Evolutionary conservation across 2,797 vertebrate species (phyloP).

Genomic region (Euphonia xanthogaster): DNA sequence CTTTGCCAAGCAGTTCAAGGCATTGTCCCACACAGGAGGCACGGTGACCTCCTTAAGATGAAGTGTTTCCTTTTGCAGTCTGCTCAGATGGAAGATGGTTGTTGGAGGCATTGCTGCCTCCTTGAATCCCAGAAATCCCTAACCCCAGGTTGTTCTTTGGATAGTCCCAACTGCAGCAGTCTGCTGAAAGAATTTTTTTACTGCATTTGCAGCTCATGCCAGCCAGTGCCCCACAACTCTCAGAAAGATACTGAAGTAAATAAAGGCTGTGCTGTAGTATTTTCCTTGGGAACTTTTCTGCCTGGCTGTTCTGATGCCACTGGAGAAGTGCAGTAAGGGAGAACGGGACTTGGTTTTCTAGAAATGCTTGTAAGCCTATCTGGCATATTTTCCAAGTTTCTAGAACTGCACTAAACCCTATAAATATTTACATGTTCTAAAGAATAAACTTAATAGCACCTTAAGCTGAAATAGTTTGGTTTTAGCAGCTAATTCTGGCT

Average conservation of each 20-base stretch:
- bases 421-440: background rate
- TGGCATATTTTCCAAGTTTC: background rate
- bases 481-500: background rate
- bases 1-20: background rate
- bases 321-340: background rate
- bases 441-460: background rate
- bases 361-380: background rate
- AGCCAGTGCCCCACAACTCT: background rate
- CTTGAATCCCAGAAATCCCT: background rate
- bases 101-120: background rate
- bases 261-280: background rate
- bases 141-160: background rate
- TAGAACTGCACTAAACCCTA: background rate
- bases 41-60: background rate
- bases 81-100: background rate
- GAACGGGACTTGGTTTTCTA: background rate
- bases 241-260: background rate
- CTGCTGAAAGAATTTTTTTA: background rate
- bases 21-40: background rate
- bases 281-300: background rate
- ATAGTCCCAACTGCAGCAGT: background rate
- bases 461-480: background rate
- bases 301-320: background rate
- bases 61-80: background rate
- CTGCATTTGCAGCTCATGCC: background rate